Percentiles rank a stretch among this genome's conserved stretches.
These are phyloP conservation scores for Ectemnius continuus DNA, from an alignment of 2,888 invertebrate species.

Conservation along the genomic window DNA sequence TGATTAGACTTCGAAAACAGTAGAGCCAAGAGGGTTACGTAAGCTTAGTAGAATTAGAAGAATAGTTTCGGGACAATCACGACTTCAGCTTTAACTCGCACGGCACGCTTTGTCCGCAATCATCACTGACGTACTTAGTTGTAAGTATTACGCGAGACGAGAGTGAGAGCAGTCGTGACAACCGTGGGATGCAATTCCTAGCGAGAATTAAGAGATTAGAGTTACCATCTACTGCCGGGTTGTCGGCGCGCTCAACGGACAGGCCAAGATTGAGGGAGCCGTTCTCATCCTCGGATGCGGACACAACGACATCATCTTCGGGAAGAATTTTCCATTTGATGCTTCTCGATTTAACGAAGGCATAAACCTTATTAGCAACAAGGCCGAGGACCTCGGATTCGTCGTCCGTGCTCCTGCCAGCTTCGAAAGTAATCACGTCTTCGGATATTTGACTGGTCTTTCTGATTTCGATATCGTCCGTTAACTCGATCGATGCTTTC, in stretches of 20 bases:
- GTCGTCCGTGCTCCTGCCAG: constrained; percentile 81
- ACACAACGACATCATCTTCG: constrained; percentile 87
- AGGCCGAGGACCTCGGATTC: constrained; percentile 82
- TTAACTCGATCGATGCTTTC: constrained; percentile 88
- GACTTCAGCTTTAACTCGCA: not conserved
- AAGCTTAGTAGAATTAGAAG: no score
- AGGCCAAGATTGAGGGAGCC: constrained; percentile 86
- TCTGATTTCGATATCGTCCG: constrained; percentile 87
- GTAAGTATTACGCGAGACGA: not conserved
- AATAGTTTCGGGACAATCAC: not conserved
- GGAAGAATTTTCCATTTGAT: constrained; percentile 88
- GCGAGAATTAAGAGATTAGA: not conserved
- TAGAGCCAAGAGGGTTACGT: no score
- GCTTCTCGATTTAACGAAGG: constrained; percentile 87
- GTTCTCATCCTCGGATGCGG: constrained; percentile 84
- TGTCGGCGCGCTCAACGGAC: constrained; percentile 84
- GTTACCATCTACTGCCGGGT: constrained; percentile 74
- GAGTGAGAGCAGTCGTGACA: not conserved
- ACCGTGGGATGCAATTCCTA: not conserved
- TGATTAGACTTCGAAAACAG: not conserved
- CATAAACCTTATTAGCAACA: constrained; percentile 87
- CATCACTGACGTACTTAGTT: not conserved
- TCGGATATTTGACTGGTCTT: constrained; percentile 80
- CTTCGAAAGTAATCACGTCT: constrained; percentile 81
- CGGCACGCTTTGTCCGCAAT: not conserved